A percentile compares a stretch with the other conserved stretches of the same genome.
Conservation (phyloP, 2,113 vertebrate genomes). For the Vireo altiloquus region DNA sequence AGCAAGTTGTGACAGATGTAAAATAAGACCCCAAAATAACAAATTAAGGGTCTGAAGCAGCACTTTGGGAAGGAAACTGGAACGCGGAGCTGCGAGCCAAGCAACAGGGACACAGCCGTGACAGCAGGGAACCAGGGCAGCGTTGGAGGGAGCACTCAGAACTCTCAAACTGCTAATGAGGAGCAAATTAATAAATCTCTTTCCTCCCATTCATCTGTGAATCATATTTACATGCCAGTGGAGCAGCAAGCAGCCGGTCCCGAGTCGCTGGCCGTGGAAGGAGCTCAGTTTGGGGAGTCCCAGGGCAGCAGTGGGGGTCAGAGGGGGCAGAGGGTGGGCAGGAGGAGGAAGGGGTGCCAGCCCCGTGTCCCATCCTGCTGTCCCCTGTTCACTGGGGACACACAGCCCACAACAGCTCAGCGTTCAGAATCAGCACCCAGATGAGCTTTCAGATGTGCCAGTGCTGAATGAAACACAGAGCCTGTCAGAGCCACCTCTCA, state of each 20-base stretch:
- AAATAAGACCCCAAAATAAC: background rate
- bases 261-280: rapidly evolving
- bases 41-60: background rate
- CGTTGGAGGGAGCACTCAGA: background rate
- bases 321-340: background rate
- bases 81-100: background rate
- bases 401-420: background rate
- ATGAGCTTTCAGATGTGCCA: no score
- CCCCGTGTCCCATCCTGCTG: rapidly evolving
- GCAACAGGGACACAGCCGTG: background rate
- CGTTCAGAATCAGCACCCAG: rapidly evolving
- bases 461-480: background rate
- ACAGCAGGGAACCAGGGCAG: background rate
- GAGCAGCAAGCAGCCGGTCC: background rate
- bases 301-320: background rate
- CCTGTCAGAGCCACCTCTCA: background rate
- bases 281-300: background rate
- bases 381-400: background rate
- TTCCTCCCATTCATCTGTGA: background rate
- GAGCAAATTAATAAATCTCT: background rate
- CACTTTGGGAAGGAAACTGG: background rate
- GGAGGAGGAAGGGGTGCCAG: background rate
- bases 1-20: background rate
- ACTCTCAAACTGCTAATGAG: background rate
- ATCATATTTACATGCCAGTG: background rate